Conservation (phyloP, 1,140 invertebrate species). For the Drosophila rhopaloa region DNA sequence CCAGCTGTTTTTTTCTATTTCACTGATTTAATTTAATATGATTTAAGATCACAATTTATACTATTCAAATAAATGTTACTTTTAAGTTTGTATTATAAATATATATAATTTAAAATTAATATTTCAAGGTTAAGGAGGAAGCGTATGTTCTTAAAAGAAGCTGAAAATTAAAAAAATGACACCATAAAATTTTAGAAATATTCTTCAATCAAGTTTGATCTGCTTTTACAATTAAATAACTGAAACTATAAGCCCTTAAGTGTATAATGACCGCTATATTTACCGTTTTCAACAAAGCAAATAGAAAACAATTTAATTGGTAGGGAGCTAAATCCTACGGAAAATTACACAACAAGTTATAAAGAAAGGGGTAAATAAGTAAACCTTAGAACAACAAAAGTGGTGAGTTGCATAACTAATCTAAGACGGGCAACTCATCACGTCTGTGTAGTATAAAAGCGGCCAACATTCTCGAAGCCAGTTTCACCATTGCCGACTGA, state of each 20-base stretch:
- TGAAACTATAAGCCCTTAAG: background rate
- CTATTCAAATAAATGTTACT: too few species aligned
- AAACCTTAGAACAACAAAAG: background rate
- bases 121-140: too few species aligned
- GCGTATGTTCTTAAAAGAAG: too few species aligned
- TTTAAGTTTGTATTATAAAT: too few species aligned
- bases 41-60: too few species aligned
- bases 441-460: background rate
- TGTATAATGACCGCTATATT: background rate
- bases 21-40: too few species aligned
- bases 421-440: constrained; percentile 11
- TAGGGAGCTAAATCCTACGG: background rate
- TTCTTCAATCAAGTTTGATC: too few species aligned
- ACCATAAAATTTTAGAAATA: too few species aligned
- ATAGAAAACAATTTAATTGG: background rate
- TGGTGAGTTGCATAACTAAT: constrained; percentile 20
- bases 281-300: background rate
- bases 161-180: too few species aligned
- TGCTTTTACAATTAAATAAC: too few species aligned
- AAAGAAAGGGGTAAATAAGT: background rate
- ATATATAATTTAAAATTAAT: too few species aligned
- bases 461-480: constrained; percentile 20
- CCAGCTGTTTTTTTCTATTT: background rate
- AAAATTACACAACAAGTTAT: background rate
- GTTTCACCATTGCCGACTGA: constrained; percentile 33